Evolutionary conservation across 2,113 vertebrate genomes (phyloP), one percentile per base, ranked within the genome.

Genomic region (Alethe castanea): DNA sequence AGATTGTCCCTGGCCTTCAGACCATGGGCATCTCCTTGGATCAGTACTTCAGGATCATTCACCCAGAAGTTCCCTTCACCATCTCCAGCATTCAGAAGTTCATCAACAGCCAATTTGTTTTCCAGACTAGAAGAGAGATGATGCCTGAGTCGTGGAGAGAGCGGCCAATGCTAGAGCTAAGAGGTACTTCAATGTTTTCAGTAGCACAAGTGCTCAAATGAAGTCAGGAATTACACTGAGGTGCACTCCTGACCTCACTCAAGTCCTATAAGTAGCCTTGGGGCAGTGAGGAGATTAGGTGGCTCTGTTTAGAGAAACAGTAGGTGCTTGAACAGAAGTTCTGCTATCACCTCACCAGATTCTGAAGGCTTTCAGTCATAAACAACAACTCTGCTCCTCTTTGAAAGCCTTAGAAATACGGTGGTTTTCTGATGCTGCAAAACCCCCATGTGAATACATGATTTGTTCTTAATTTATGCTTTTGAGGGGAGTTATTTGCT

Each of bases 71-170:
- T 16, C 97, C 97, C 77, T 98, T 98, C 86, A 98, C 87, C 94
- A 97, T 98, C 80, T 96, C 92, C 45, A 95, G 97, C 94, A 97
- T 98, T 93, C 97, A 97, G 96, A 97, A 98, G 92, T 98, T 97
- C 93, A 98, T 97, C 96, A 98, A 97, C 88, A 98, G 97, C 88
- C 97, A 97, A n/a, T 98, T 98, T 96, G 97, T 98, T 74, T 97
- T 97, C 95, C 96, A 93, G 70, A 97, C 98, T 35, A 96, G 91
- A 77, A 96, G 96, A 94, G 97, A 98, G 70, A 97, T 97, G 97
- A 97, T 98, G 96, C 97, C 97, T 69, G 88, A 97, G 81, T 97
- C 95, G 16, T 98, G 97, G 97, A 97, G 77, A 69, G 74, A 97
- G n/a, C 89, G 97, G 26, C 98, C 98, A 59, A 97, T 98, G 96